phyloP scores from a whole-genome alignment of 2,888 invertebrate genomes.

The Cantharis rufa region DNA sequence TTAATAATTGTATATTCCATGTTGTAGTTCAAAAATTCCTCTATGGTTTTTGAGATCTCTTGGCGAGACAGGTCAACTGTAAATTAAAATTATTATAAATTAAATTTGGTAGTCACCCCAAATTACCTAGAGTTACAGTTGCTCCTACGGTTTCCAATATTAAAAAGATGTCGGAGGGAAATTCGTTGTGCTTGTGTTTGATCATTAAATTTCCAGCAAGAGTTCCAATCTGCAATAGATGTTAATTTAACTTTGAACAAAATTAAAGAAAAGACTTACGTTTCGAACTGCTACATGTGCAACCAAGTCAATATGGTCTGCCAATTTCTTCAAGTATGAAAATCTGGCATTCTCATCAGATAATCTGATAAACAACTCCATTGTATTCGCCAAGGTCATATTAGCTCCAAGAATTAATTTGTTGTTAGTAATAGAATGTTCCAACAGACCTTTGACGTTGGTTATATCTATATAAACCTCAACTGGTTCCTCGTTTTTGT shows the following conservation, averaged over 20 bases:
- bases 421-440: conserved; percentile 50
- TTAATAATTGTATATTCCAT: conserved; percentile 49
- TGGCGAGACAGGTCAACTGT: neutral
- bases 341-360: conserved; percentile 58
- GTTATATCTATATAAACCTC: conserved; percentile 68
- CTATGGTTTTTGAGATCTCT: conserved; percentile 28
- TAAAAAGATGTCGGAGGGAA: conserved; percentile 75
- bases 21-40: neutral
- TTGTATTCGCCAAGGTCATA: conserved; percentile 60
- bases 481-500: conserved; percentile 54
- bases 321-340: conserved; percentile 62
- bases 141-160: conserved; percentile 66
- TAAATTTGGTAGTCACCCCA: neutral
- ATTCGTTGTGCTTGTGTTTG: conserved; percentile 69
- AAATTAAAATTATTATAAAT: neutral
- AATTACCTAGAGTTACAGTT: conserved; percentile 49
- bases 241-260: conserved; percentile 18
- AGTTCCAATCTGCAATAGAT: conserved; percentile 62
- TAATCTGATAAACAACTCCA: conserved; percentile 57
- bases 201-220: conserved; percentile 73
- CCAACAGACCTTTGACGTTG: conserved; percentile 62
- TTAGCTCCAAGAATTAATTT: conserved; percentile 65
- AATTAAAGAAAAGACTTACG: conserved; percentile 55
- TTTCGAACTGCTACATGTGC: conserved; percentile 75
- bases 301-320: conserved; percentile 68